Conservation (phyloP, 2,797 vertebrate species). For the Scyliorhinus canicula region DNA sequence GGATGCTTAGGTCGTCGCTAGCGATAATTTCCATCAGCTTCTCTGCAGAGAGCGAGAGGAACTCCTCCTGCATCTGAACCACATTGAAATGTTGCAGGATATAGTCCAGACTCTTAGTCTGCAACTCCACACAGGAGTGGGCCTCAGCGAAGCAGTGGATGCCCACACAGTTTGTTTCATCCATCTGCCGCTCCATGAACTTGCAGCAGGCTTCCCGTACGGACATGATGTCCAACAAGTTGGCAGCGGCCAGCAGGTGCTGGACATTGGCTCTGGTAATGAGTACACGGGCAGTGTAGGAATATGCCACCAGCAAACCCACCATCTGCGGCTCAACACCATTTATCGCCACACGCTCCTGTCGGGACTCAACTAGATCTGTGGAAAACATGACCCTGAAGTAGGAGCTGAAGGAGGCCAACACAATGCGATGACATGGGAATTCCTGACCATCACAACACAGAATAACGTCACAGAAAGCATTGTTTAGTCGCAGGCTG, state of each 20-base stretch:
- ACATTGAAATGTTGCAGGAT: constrained; percentile 65
- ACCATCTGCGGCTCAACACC: constrained; percentile 73
- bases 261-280: constrained; percentile 71
- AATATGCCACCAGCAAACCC: constrained; percentile 68
- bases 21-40: constrained; percentile 68
- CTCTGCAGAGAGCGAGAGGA: constrained; percentile 65
- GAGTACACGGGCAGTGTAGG: constrained; percentile 69
- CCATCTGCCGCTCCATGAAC: constrained; percentile 74
- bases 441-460: constrained; percentile 73
- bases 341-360: constrained; percentile 70
- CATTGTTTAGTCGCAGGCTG: constrained; percentile 66
- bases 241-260: constrained; percentile 68
- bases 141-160: constrained; percentile 74
- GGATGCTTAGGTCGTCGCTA: constrained; percentile 64
- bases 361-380: constrained; percentile 68
- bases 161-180: constrained; percentile 71
- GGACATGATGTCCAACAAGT: constrained; percentile 69
- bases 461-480: constrained; percentile 72
- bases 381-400: constrained; percentile 74
- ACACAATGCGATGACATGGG: constrained; percentile 68
- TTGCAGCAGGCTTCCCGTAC: constrained; percentile 68
- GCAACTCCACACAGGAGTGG: constrained; percentile 65
- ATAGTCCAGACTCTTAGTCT: constrained; percentile 67
- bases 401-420: constrained; percentile 72
- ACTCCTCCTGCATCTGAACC: constrained; percentile 68